Base-by-base conservation (phyloP, 2,888 invertebrate species). In the Melangyna quadrimaculata region DNA sequence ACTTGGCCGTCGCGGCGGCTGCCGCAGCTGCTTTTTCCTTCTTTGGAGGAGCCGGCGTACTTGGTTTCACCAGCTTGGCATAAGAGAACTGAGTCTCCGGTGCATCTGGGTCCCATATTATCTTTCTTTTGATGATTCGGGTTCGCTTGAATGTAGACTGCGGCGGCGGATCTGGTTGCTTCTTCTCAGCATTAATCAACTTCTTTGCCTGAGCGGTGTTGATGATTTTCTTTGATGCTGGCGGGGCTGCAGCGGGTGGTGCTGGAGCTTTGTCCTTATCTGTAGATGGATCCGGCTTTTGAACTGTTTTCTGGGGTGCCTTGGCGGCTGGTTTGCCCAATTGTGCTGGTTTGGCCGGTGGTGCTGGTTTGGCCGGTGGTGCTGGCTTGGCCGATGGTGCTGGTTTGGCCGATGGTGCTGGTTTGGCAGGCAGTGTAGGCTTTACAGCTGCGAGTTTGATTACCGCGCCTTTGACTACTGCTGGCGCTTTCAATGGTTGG, bases 61-160 rank as follows among this genome's bases (percentile, higher is more conserved):
- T 88, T 29, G 73, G 43, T 27, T 86, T 71, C 90, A 89, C 89
- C 90, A 90, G 90, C 91, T 90, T 93, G 90, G 89, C 93, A 91
- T 91, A 92, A 0, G 90, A 90, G 74, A 90, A 89, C 78, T 91
- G 90, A 0, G 92, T 91, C 84, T 92, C 92, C 0, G 92, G 92
- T 73, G 89, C 92, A 89, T 92, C 92, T 2, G 95, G 95, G 91
- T 96, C 95, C 94, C 95, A 96, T 87, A 95, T 95, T 6, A 95
- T 94, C 92, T 95, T 95, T 87, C 94, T 94, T 89, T 95, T 96
- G 32, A 96, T 95, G 22, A 95, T 93, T 88, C 95, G 91, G 3
- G 93, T 90, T 6, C 91, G 89, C 78, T 91, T 91, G 45, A 90
- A 90, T 8, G 87, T 59, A n/a, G 79, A 78, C 8, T 87, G 88